phyloP scores from a whole-genome alignment of 2,888 invertebrate genomes.

The Sympetrum striolatum region DNA sequence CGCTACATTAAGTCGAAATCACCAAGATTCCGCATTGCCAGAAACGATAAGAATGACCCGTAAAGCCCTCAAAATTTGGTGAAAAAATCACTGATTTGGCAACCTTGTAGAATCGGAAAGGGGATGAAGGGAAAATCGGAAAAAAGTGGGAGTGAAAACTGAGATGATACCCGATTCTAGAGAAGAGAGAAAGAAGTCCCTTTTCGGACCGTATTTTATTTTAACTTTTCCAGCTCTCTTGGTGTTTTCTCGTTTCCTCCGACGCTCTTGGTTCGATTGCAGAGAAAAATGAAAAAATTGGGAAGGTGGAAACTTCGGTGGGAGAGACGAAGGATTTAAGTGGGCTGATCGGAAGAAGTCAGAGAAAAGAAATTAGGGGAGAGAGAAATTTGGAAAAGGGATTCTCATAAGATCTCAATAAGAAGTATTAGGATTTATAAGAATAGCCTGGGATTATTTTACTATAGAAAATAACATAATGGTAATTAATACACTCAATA shows the following conservation, averaged over 20 bases:
- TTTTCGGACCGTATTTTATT: neutral
- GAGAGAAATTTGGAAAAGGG: neutral
- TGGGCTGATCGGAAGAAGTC: neutral
- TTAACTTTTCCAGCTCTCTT: neutral
- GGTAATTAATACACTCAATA: no score
- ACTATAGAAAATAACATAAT: no score
- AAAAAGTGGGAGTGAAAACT: neutral
- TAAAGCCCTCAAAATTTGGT: no score
- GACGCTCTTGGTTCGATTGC: neutral
- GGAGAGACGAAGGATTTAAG: neutral
- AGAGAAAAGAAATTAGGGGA: neutral
- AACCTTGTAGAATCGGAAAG: neutral
- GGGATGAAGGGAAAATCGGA: neutral
- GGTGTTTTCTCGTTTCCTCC: neutral
- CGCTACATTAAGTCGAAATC: no score
- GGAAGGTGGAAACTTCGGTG: neutral
- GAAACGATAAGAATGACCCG: no score
- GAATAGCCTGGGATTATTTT: no score
- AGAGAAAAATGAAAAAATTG: neutral
- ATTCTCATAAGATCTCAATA: no score
- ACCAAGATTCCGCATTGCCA: no score
- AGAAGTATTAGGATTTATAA: no score
- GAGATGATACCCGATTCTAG: neutral
- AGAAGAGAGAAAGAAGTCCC: neutral
- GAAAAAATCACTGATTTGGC: no score